A percentile compares a stretch with the other conserved stretches of the same genome.
These are phyloP conservation scores for Sciaenops ocellatus DNA, from an alignment of 2,797 vertebrate species.

Conservation along the genomic window DNA sequence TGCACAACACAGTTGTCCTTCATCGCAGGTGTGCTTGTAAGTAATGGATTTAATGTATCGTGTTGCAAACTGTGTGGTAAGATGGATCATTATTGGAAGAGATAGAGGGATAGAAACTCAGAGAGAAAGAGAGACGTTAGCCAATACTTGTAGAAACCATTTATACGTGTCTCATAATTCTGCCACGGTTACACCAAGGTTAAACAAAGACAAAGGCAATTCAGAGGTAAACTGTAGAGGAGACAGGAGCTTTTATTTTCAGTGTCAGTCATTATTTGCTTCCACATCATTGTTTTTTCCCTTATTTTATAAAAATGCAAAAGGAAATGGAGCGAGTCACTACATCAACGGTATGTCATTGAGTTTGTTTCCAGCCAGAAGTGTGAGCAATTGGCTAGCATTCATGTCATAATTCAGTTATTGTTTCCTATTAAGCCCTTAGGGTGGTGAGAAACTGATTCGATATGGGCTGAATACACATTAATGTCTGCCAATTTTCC, in stretches of 20 bases:
- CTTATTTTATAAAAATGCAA: conserved; percentile 37
- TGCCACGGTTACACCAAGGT: conserved; percentile 36
- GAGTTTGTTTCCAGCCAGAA: conserved; percentile 58
- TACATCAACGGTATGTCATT: conserved; percentile 50
- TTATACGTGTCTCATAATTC: conserved; percentile 23
- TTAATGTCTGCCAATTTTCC: conserved; percentile 71
- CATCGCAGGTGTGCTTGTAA: conserved; percentile 63
- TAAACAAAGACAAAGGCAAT: conserved; percentile 36
- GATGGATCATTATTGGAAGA: conserved; percentile 43
- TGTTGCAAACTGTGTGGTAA: conserved; percentile 32
- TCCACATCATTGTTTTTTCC: neutral
- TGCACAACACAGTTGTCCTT: conserved; percentile 61
- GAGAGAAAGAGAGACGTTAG: conserved; percentile 23
- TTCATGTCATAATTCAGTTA: conserved; percentile 74
- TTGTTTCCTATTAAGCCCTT: conserved; percentile 77
- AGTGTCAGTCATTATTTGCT: conserved; percentile 21
- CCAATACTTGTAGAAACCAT: conserved; percentile 15
- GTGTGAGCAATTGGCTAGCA: conserved; percentile 54
- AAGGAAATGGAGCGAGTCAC: conserved; percentile 49
- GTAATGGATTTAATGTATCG: conserved; percentile 69
- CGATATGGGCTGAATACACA: conserved; percentile 67
- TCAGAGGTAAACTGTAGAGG: conserved; percentile 5
- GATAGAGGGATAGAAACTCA: conserved; percentile 12
- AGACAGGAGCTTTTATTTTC: neutral
- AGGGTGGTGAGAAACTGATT: conserved; percentile 72